Evolutionary conservation across 1,140 invertebrate species (phyloP), one percentile per base, ranked within the genome.

Genomic region (Drepana arcuata): DNA sequence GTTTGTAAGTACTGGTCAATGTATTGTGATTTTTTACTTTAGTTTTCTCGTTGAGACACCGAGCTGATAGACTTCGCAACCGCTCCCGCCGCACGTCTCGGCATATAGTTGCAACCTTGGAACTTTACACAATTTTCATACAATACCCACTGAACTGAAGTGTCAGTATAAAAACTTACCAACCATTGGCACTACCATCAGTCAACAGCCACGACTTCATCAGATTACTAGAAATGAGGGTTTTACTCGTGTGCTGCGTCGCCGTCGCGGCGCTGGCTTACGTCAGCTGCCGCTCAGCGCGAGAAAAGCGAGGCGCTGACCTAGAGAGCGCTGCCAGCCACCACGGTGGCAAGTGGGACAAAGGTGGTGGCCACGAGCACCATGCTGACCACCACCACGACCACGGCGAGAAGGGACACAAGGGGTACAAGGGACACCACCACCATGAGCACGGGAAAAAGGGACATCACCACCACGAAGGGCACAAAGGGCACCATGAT

Each of bases 401-500:
- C 35, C 85, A 86, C 44, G 88, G 88, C 16, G 85, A 87, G 14
- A 80, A 81, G 40, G 73, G 69, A 9, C 77, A 81, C 42, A 80
- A 80, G 36, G 75, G 75, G 1, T 87, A 91, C 72, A 87, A 90
- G 47, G 82, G 83, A 0, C 81, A 88, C 18, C 89, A 91, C 48
- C 88, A 91, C 42, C 87, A 86, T 45, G 88, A 90, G 48, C 86
- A 90, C 38, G 88, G 88, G 6, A 86, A 88, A 26, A 89, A 93
- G 51, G 91, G 90, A 1, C 89, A 92, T 53, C 88, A 91, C 49
- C 89, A 90, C 26, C 89, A 91, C 58, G 88, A 90, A 52, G 86
- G 89, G 16, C 86, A 92, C 37, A 87, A 87, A 31, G 88, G 88
- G 5, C 88, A 92, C 49, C 87, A 93, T 55, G 86, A 87, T 25